A percentile compares a stretch with the other conserved stretches of the same genome.
Evolutionary conservation across 2,888 invertebrate species (phyloP).

Genomic region (Choreutis nemorana): DNA sequence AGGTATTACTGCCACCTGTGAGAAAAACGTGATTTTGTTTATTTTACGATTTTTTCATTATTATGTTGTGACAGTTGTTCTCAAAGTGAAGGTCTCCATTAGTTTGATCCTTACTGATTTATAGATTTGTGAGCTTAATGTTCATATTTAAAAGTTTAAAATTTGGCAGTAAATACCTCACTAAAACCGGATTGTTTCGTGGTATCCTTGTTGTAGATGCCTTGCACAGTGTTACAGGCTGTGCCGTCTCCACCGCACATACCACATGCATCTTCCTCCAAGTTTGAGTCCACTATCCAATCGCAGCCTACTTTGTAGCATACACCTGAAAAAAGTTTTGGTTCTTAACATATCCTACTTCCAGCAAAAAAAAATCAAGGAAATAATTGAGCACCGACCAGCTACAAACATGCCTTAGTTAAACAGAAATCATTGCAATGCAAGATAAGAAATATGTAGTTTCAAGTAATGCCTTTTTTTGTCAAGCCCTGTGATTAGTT

Average conservation of each 20-base stretch:
- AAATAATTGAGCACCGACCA: no score
- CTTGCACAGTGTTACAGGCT: slow-evolving; percentile 79
- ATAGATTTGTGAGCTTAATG: background rate
- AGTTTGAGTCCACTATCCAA: slow-evolving; percentile 83
- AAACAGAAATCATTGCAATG: no score
- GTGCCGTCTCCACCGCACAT: slow-evolving; percentile 86
- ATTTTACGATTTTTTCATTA: no score
- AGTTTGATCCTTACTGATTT: background rate
- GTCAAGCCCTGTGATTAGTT: no score
- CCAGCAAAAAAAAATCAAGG: no score
- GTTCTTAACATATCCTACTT: no score
- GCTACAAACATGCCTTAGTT: background rate
- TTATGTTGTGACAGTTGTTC: background rate
- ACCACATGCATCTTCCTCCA: slow-evolving; percentile 85
- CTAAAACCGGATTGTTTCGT: slow-evolving; percentile 64
- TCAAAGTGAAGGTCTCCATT: background rate
- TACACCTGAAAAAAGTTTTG: slow-evolving; percentile 36
- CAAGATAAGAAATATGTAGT: no score
- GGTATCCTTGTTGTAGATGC: slow-evolving; percentile 72
- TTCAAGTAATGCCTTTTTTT: no score
- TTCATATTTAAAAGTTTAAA: background rate
- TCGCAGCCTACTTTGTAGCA: slow-evolving; percentile 90
- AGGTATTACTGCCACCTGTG: slow-evolving; percentile 76
- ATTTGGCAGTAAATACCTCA: slow-evolving; percentile 30
- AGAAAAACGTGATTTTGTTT: slow-evolving; percentile 5